phyloP scores from a whole-genome alignment of 1,140 invertebrate species.

The Apis laboriosa region DNA sequence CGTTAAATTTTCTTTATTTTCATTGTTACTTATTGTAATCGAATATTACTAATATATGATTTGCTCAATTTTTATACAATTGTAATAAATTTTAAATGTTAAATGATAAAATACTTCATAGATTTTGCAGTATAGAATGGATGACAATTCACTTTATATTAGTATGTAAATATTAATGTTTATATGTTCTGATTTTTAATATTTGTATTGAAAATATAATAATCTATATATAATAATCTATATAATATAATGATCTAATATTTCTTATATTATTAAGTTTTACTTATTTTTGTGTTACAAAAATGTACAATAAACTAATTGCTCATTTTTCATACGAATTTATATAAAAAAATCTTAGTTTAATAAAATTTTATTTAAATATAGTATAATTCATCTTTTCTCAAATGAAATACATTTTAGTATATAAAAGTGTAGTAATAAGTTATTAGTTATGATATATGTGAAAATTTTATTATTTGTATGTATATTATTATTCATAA shows the following conservation, averaged over 20 bases:
- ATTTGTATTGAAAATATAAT: constrained; percentile 31
- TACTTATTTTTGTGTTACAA: constrained; percentile 32
- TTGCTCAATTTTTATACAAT: constrained; percentile 64
- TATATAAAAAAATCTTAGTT: constrained; percentile 10
- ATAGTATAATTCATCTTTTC: background rate
- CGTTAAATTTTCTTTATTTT: constrained; percentile 18
- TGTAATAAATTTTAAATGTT: constrained; percentile 39
- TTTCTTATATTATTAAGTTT: constrained; percentile 19
- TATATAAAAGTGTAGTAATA: too few relatives aligned
- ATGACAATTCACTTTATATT: background rate
- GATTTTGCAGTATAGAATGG: constrained; percentile 10
- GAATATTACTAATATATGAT: constrained; percentile 43
- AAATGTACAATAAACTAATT: constrained; percentile 41
- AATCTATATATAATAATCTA: constrained; percentile 25
- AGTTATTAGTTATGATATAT: too few relatives aligned
- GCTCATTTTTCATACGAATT: constrained; percentile 31
- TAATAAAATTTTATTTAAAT: background rate
- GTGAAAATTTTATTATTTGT: too few relatives aligned
- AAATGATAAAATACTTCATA: constrained; percentile 27
- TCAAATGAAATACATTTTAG: background rate
- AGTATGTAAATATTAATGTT: constrained; percentile 48
- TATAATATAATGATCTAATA: constrained; percentile 30
- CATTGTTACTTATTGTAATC: constrained; percentile 3
- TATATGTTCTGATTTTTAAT: constrained; percentile 23
- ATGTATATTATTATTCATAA: background rate